These are phyloP conservation scores for Chrysolina haemoptera DNA, from an alignment of 2,888 invertebrate species.

Conservation along the genomic window DNA sequence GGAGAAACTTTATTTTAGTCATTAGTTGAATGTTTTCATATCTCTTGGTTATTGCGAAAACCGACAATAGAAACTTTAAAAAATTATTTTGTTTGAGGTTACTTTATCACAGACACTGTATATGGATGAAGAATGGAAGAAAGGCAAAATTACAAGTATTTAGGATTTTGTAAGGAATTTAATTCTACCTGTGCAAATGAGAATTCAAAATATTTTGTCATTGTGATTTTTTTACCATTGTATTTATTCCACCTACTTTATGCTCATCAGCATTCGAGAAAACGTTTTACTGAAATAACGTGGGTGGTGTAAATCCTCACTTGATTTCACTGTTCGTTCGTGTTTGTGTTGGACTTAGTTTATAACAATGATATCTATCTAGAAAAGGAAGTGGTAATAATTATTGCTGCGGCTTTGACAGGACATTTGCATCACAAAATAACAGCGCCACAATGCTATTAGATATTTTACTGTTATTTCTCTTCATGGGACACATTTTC, in stretches of 20 bases:
- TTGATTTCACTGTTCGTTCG: conserved; percentile 16
- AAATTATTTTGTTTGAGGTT: no score
- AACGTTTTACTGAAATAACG: background rate
- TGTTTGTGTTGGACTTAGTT: conserved; percentile 28
- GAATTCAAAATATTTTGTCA: no score
- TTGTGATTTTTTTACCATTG: background rate
- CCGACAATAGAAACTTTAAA: no score
- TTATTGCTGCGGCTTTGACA: conserved; percentile 33
- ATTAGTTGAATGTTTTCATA: no score
- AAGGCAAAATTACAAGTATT: no score
- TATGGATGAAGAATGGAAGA: no score
- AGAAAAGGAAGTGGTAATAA: conserved; percentile 33
- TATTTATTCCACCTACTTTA: background rate
- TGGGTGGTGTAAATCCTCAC: conserved; percentile 9
- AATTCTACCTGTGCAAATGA: no score
- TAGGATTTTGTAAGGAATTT: no score
- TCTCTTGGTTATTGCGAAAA: no score
- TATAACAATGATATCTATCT: conserved; percentile 37
- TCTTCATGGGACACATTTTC: conserved; percentile 6
- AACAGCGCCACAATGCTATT: conserved; percentile 14
- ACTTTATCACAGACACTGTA: no score
- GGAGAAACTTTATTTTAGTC: no score
- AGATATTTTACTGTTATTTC: conserved; percentile 15
- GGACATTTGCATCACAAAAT: conserved; percentile 39
- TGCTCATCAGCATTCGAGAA: background rate